These are phyloP conservation scores for Erpetoichthys calabaricus DNA, from an alignment of 2,797 vertebrate genomes.

Conservation along the genomic window DNA sequence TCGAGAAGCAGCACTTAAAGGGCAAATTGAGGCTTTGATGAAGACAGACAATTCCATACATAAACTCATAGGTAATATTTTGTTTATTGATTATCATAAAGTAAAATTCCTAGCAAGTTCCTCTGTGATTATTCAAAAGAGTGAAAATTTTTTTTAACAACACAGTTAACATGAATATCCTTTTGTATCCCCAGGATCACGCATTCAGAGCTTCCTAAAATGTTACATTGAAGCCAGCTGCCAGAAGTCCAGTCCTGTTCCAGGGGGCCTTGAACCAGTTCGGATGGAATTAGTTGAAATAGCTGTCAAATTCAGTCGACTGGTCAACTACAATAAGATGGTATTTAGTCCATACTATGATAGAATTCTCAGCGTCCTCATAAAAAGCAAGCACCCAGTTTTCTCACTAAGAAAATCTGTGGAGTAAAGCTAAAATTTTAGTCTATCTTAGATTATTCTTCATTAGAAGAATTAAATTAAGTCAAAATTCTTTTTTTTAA, in stretches of 20 bases:
- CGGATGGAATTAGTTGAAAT: conserved; percentile 77
- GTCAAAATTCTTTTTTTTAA: no score
- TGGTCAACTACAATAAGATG: conserved; percentile 92
- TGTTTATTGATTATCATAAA: no score
- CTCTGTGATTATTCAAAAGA: no score
- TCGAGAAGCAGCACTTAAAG: conserved; percentile 56
- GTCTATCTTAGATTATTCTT: no score
- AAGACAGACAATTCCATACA: conserved; percentile 64
- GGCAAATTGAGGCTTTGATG: conserved; percentile 65
- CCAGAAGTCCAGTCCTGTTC: conserved; percentile 56
- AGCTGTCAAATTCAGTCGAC: conserved; percentile 63
- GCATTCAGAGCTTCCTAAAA: conserved; percentile 72
- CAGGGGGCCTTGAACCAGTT: conserved; percentile 73
- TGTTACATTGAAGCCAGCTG: conserved; percentile 59
- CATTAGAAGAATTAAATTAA: no score
- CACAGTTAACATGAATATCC: background rate
- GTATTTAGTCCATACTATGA: conserved; percentile 91
- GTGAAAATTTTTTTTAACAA: background rate
- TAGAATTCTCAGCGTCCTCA: conserved; percentile 60
- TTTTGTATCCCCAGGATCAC: conserved; percentile 52
- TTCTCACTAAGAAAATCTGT: conserved; percentile 35
- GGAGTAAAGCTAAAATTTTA: conserved; percentile 25
- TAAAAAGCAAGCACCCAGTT: conserved; percentile 26
- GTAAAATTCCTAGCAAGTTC: no score
- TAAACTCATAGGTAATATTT: conserved; percentile 70